These are phyloP conservation scores for Ommatoiulus sabulosus DNA, from an alignment of 2,888 invertebrate genomes.

Conservation along the genomic window DNA sequence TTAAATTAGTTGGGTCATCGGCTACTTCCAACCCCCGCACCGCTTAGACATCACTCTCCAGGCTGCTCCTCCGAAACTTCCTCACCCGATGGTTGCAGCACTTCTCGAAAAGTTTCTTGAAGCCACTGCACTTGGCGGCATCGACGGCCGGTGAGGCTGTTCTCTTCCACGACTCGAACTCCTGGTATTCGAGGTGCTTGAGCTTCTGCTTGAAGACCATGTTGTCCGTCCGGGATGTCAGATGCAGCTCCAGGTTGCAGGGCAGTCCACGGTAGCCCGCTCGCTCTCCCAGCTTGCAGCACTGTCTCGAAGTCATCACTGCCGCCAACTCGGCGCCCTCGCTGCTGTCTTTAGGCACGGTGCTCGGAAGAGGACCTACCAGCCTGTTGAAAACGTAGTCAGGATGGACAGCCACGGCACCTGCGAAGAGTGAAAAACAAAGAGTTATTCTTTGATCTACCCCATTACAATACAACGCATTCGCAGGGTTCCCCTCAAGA, in stretches of 20 bases:
- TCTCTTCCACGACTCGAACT: background rate
- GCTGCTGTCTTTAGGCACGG: background rate
- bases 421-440: background rate
- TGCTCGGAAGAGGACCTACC: background rate
- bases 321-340: background rate
- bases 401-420: background rate
- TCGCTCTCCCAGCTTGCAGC: conserved; percentile 49
- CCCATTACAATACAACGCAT: background rate
- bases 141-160: background rate
- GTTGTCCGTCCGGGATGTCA: background rate
- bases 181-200: background rate
- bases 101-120: conserved; percentile 13
- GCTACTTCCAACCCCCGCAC: too few species aligned
- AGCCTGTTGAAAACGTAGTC: background rate
- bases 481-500: too few species aligned
- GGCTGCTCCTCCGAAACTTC: background rate
- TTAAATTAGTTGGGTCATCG: too few species aligned
- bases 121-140: background rate
- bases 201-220: background rate
- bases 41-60: too few species aligned
- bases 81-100: background rate
- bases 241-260: conserved; percentile 14
- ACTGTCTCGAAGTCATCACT: background rate
- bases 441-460: background rate
- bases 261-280: conserved; percentile 6